Base-by-base conservation (phyloP, 2,797 vertebrate genomes). In the Sylvia borin region DNA sequence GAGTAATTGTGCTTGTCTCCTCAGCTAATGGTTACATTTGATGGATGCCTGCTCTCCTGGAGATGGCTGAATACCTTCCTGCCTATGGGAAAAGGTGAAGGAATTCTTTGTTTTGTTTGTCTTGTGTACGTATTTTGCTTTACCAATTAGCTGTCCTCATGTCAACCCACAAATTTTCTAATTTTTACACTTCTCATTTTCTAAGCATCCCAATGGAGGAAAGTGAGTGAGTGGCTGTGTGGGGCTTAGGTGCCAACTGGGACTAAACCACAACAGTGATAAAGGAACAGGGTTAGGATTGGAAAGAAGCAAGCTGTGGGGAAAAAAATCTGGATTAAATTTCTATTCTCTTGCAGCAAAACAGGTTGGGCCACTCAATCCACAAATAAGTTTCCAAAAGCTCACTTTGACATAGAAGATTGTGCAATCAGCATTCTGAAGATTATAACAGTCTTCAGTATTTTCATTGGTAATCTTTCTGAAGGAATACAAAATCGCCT, bases 181-280 rank as follows among this genome's bases (percentile, higher is more conserved):
- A n/a, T 15, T 71, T 81, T 65, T 19, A 36, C 18, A 70, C 7
- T 34, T 42, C 13, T 32, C 5, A 58, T 70, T 48, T 38, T 65
- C 34, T 42, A 18, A 2, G 1, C 0, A 0, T 19, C 10, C 34
- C 20, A 21, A 1, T 27, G 7, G 14, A 4, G 3, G 13, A 26
- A 32, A 32, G 13, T 13, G 8, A 75, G 21, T n/a, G 13, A 64
- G 6, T 27, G 32, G 42, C 19, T n/a, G 5, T 36, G 11, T 4
- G 9, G 16, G 27, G 13, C 42, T 68, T 19, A 43, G 34, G 4
- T 55, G 32, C 13, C 48, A 82, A 19, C 11, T 42, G 26, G 26
- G 26, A 34, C 32, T 65, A 58, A 70, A 60, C 19, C 47, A n/a
- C 34, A 68, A 9, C 5, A 36, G 18, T 26, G 31, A 65, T 27